These are phyloP conservation scores for Illadopsis cleaveri DNA, from an alignment of 2,113 vertebrate species.

Conservation along the genomic window DNA sequence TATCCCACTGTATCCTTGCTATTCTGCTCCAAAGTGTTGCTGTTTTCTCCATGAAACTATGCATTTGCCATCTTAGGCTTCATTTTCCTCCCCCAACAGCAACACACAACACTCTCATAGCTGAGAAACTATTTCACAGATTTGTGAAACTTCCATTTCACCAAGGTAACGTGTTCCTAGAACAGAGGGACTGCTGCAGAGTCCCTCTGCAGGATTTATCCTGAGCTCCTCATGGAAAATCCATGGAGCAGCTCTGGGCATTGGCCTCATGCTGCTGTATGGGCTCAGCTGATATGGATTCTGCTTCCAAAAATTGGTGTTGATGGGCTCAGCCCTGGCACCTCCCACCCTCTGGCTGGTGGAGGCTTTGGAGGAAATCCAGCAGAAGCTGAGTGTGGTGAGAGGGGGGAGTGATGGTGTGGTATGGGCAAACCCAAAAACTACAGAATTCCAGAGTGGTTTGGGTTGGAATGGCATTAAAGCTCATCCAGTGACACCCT, in stretches of 20 bases:
- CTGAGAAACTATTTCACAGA: accelerated
- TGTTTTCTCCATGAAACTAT: neutral
- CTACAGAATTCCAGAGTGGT: neutral
- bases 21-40: neutral
- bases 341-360: neutral
- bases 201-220: neutral
- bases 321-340: neutral
- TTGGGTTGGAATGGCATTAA: neutral
- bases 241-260: accelerated
- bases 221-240: neutral
- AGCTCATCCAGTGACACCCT: accelerated
- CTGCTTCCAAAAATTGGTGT: neutral
- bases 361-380: neutral
- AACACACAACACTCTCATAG: accelerated
- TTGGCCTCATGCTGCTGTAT: accelerated
- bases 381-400: neutral
- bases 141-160: neutral
- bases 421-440: accelerated
- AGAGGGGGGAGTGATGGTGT: neutral
- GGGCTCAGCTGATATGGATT: neutral
- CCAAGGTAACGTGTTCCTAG: neutral
- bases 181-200: neutral
- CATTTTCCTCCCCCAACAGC: neutral
- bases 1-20: neutral
- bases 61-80: neutral